These are phyloP conservation scores for Drosophila yakuba DNA, from an alignment of 1,140 invertebrate species.

Conservation along the genomic window DNA sequence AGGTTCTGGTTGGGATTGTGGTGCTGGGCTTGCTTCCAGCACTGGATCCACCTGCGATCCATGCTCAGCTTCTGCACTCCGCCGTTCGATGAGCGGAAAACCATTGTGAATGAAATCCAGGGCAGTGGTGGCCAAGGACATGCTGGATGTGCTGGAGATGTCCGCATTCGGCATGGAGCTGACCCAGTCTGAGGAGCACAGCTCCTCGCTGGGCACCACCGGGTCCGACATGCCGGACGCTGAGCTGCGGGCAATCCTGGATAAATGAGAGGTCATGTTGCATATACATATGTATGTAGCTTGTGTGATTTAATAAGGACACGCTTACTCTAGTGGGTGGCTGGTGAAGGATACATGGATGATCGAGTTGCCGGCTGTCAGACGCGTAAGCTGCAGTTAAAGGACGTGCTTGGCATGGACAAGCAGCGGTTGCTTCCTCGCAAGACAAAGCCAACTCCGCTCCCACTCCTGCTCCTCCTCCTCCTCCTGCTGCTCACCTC, in stretches of 20 bases:
- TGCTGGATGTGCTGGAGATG: background rate
- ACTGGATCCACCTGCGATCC: background rate
- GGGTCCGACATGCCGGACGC: background rate
- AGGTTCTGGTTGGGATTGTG: too few species aligned
- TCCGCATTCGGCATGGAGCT: background rate
- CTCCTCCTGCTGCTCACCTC: background rate
- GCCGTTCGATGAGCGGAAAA: background rate
- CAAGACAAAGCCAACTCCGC: slow-evolving; percentile 2
- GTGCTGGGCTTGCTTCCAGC: background rate
- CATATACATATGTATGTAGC: background rate
- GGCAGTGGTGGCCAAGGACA: background rate
- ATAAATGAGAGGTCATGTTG: background rate
- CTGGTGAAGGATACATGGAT: background rate
- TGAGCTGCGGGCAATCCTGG: background rate
- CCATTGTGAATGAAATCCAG: background rate
- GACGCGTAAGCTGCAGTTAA: background rate
- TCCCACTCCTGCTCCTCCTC: background rate
- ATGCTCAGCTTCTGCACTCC: too few species aligned
- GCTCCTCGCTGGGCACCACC: background rate
- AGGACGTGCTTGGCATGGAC: slow-evolving; percentile 4
- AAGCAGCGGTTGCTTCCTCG: background rate
- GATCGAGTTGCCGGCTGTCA: background rate
- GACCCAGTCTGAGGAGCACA: background rate
- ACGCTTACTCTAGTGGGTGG: background rate
- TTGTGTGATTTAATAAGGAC: background rate